Percentiles rank a stretch among this genome's conserved stretches.
phyloP scores from a whole-genome alignment of 2,797 vertebrate genomes.

The Diglossa cyanea region DNA sequence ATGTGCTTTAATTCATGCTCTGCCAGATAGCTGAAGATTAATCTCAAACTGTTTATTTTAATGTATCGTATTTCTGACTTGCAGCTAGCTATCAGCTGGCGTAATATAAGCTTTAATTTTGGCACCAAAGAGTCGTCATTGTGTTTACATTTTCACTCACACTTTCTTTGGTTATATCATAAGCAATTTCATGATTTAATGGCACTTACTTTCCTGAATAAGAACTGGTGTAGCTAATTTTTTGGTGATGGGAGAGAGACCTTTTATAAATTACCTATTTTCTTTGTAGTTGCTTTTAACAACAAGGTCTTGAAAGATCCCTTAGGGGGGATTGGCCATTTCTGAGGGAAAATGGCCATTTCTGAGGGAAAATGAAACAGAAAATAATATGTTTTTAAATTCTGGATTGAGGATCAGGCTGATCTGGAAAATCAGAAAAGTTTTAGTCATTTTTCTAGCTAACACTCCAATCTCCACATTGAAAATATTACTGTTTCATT shows the following conservation, averaged over 20 bases:
- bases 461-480: neutral
- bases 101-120: constrained; percentile 57
- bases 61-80: constrained; percentile 53
- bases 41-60: constrained; percentile 62
- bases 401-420: neutral
- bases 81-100: constrained; percentile 52
- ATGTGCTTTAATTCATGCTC: constrained; percentile 51
- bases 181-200: constrained; percentile 43
- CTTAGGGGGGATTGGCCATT: neutral
- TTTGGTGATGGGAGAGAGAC: neutral
- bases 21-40: constrained; percentile 53
- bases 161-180: constrained; percentile 56
- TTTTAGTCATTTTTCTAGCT: neutral
- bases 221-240: constrained; percentile 5
- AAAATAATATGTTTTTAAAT: neutral
- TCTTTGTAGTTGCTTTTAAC: neutral
- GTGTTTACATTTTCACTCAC: constrained; percentile 57
- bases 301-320: neutral
- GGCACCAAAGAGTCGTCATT: constrained; percentile 13
- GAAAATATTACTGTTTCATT: neutral
- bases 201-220: neutral
- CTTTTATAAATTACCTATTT: neutral
- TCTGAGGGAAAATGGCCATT: neutral
- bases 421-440: neutral
- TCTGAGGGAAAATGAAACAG: neutral